Conservation (phyloP, 2,888 invertebrate genomes). For the Oscheius onirici region DNA sequence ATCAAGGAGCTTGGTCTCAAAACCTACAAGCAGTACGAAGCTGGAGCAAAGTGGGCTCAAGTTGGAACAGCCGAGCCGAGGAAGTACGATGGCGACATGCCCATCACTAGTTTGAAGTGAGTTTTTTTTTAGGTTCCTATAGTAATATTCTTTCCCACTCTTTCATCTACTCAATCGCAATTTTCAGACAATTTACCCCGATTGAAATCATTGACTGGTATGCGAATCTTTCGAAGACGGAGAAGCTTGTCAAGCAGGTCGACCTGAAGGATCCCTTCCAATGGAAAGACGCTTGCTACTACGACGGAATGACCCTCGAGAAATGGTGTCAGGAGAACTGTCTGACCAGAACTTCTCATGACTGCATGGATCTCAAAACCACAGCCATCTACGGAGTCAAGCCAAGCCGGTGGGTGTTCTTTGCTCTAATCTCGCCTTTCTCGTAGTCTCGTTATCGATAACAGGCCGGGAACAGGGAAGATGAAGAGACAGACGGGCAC, state of each 20-base stretch:
- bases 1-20: constrained; percentile 72
- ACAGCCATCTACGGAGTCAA: constrained; percentile 44
- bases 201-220: constrained; percentile 40
- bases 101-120: constrained; percentile 37
- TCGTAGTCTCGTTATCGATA: neutral
- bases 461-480: neutral
- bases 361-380: constrained; percentile 42
- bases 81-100: constrained; percentile 39
- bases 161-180: neutral
- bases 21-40: constrained; percentile 66
- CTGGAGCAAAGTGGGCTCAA: constrained; percentile 65
- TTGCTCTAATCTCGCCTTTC: too few relatives aligned
- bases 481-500: neutral
- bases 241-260: constrained; percentile 38
- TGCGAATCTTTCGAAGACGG: constrained; percentile 34
- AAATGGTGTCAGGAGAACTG: constrained; percentile 48
- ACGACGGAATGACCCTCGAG: constrained; percentile 43
- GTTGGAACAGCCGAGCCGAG: constrained; percentile 51
- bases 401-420: constrained; percentile 38
- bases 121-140: constrained; percentile 22
- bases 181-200: constrained; percentile 39
- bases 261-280: constrained; percentile 36
- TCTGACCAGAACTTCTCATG: constrained; percentile 39
- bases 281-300: constrained; percentile 38
- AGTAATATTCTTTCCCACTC: too few relatives aligned